Base-by-base conservation (phyloP, 1,140 invertebrate species). In the Hesperophylax magnus region DNA sequence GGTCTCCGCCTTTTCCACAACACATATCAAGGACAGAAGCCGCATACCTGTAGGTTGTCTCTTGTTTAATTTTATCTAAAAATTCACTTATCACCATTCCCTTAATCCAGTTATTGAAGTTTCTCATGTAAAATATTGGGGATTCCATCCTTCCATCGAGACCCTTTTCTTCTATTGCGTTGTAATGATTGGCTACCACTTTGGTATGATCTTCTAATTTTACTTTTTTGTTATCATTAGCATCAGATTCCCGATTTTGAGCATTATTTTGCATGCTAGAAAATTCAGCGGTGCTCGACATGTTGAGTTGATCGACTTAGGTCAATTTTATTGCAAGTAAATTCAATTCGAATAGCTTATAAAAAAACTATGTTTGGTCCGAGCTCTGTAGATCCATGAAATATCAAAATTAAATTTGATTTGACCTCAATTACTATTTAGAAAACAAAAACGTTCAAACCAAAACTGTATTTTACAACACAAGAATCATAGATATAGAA, bases 71-170 rank as follows among this genome's bases (percentile, higher is more conserved):
- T 80, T 80, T 80, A n/a, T 75, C 58, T 18, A 80, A 65, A 65
- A 65, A 80, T 84, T 92, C 92, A 1, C 95, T 88, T 85, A 99
- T 99, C 0, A 98, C 89, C 90, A 97, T 96, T 88, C 96, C 90
- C 90, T 99, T 99, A 9, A 99, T 94, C 98, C 98, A 99, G 88
- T 99, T 99, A 88, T 99, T 99, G 86, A 99, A 98, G 89, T 99
- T 99, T 83, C 98, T 92, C 90, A 99, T 92, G 86, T 96, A 95
- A 85, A 97, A 95, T 83, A 99, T 99, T 24, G 96, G 93, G 56
- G 97, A 98, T 85, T 97, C 93, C 81, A 92, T 94, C 69, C 98
- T 90, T 81, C 94, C 93, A 61, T 91, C 92, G 9, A 97, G 86
- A 0, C 96, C 97, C 83, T 94, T 94, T 80, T 99, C 95, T 88